These are phyloP conservation scores for Bibio marci DNA, from an alignment of 2,888 invertebrate species.

Conservation along the genomic window DNA sequence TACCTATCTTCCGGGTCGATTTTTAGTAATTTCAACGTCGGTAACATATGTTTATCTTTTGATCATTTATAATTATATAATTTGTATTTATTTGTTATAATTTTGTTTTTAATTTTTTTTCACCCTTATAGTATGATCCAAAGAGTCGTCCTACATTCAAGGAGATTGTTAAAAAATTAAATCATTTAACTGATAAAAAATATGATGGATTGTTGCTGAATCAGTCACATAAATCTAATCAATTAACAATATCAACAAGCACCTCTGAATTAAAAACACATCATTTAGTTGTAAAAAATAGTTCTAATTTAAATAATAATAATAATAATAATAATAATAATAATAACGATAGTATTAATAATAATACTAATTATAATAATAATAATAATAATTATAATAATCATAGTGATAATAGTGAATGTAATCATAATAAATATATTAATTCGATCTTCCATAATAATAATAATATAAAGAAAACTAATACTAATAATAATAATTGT, in stretches of 20 bases:
- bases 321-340: constrained; percentile 6
- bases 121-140: constrained; percentile 57
- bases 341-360: not conserved
- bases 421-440: constrained; percentile 4
- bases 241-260: constrained; percentile 10
- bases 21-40: too few species aligned
- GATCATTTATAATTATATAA: too few species aligned
- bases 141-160: constrained; percentile 75
- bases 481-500: constrained; percentile 9
- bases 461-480: constrained; percentile 8
- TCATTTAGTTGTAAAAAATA: not conserved
- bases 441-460: constrained; percentile 6
- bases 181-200: constrained; percentile 38
- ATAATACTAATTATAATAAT: not conserved
- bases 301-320: constrained; percentile 3
- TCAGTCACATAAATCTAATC: not conserved
- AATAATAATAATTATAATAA: not conserved
- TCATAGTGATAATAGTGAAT: not conserved
- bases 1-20: too few species aligned
- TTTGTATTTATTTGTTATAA: too few species aligned
- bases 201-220: constrained; percentile 15
- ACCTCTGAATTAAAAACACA: too few species aligned
- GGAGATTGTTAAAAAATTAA: constrained; percentile 55
- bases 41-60: too few species aligned
- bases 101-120: constrained; percentile 8